Evolutionary conservation across 2,797 vertebrate species (phyloP), one percentile per base, ranked within the genome.

Genomic region (Urophycis tenuis): DNA sequence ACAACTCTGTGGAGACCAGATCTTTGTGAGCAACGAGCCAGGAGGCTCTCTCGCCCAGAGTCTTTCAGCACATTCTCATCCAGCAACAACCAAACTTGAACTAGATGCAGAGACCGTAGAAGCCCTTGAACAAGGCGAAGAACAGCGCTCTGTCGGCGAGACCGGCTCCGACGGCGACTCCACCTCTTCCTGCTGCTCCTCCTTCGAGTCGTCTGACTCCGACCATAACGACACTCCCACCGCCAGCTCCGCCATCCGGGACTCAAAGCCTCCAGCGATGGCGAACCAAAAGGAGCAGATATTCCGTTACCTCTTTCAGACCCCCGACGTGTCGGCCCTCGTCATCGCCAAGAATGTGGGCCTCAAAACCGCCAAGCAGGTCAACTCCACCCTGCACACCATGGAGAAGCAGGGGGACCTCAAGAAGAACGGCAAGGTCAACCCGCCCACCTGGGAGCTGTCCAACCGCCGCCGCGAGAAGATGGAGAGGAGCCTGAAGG

Each of bases 331-430:
- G 0, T 95, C 90, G 0, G 89, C 96, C 0, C 90, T 95, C 3
- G 90, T 90, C 83, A 91, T 99, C 6, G 94, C 96, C 14, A 98
- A 95, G 79, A 97, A 95, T 76, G 84, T 98, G 0, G 95, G 96
- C 3, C 79, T 97, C 4, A 85, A 82, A 0, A 92, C 67, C 74
- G 89, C 95, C 73, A 95, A 94, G 77, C 95, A 98, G 0, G 89
- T 98, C 35, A 96, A 92, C 0, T 78, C 93, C 0, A 93, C 94
- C 8, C 93, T 99, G 0, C 90, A 91, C 0, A 83, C 88, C 10
- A 78, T 99, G 91, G 95, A 98, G 77, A 95, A 94, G 84, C 92
- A 96, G 81, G 97, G 97, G 0, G 95, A 98, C 0, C 91, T 98
- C 1, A 79, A 77, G 74, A 94, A 86, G 71, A 90, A 93, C 71